Conservation (phyloP, 2,888 invertebrate species). For the Erpobdella octoculata region DNA sequence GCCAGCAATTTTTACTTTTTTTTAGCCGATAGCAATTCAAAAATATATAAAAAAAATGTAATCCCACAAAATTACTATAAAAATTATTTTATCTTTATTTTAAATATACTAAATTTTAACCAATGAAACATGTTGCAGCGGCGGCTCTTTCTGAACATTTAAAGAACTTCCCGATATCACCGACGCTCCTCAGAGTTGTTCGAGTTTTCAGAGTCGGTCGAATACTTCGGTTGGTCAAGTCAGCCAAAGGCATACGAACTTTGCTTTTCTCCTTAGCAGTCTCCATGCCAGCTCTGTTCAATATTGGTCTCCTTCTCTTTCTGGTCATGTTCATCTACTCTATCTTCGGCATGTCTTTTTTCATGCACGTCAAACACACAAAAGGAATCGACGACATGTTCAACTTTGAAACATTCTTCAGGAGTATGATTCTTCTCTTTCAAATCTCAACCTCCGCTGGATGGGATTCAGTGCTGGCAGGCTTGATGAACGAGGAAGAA, state of each 20-base stretch:
- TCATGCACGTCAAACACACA: conserved; percentile 92
- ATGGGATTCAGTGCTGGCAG: conserved; percentile 89
- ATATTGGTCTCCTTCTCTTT: conserved; percentile 93
- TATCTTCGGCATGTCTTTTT: conserved; percentile 98
- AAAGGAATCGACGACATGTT: conserved; percentile 88
- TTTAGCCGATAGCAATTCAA: too few species aligned
- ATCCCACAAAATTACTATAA: neutral
- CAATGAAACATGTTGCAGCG: neutral
- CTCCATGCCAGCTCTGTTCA: conserved; percentile 96
- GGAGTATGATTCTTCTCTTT: conserved; percentile 95
- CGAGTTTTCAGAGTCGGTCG: conserved; percentile 96
- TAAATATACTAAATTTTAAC: neutral
- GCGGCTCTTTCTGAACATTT: conserved; percentile 17
- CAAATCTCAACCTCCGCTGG: conserved; percentile 65
- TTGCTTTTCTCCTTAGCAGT: conserved; percentile 93
- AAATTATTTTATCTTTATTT: neutral
- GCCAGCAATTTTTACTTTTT: neutral
- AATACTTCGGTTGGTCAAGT: conserved; percentile 91
- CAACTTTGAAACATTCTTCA: conserved; percentile 96
- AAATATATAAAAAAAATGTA: too few species aligned
- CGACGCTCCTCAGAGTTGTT: conserved; percentile 91
- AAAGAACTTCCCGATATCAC: conserved; percentile 63
- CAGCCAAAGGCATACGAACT: conserved; percentile 94
- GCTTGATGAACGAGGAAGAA: conserved; percentile 71
- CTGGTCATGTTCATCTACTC: conserved; percentile 99